Base-by-base conservation (phyloP, 2,888 invertebrate genomes). In the Alentia gelatinosa region DNA sequence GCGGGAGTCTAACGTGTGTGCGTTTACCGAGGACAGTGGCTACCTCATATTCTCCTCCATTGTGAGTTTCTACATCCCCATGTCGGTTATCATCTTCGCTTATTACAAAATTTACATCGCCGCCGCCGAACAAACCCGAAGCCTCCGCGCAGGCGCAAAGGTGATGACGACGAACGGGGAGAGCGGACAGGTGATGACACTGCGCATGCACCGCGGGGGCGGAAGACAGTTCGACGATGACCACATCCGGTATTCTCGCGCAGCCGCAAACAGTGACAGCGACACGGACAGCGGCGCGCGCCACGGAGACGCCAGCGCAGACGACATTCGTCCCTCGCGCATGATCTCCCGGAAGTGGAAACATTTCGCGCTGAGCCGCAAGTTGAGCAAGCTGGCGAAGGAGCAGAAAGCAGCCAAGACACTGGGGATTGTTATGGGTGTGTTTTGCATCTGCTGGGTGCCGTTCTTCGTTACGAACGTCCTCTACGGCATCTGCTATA, bases 361-460 rank as follows among this genome's bases (percentile, higher is more conserved):
- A 86, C 94, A 98, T 96, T 98, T 99, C 96, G 98, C 99, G 7
- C 96, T 99, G 33, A 98, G 98, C 93, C 97, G 98, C 42, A 99
- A 99, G 95, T 96, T 99, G 92, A 98, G 98, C 23, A 99, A 99
- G 96, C 98, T 99, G 94, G 98, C 99, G 89, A 99, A 98, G 95
- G 99, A 99, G 96, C 98, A 99, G 96, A 99, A 99, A 96, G 99
- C 99, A 12, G 99, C 99, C 4, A 99, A 99, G 96, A 99, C 99
- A 12, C 96, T 99, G 93, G 99, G 99, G 86, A 99, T 99, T 95
- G 99, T 99, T 94, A 98, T 99, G 98, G 99, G 99, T 91, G 98
- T 98, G 93, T 99, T 99, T 96, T 98, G 99, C 95, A 97, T 99
- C 93, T 99, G 99, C 96, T 99, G 99, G 99, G 97, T 99, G 94